A percentile compares a stretch with the other conserved stretches of the same genome.
phyloP scores from a whole-genome alignment of 2,113 vertebrate species.

The Ardeotis arabs region DNA sequence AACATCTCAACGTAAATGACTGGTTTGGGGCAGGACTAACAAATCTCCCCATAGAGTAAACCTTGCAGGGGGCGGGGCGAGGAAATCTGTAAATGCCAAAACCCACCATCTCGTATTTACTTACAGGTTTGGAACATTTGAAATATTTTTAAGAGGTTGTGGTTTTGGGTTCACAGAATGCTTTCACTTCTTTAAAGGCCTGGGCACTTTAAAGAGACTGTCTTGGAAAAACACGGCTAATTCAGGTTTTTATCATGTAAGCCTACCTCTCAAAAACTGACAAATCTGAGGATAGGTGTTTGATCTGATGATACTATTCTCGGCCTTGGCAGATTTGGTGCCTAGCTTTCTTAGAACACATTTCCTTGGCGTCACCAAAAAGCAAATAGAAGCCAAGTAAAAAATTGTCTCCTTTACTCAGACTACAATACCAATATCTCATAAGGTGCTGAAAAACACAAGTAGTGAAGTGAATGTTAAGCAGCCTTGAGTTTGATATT shows the following conservation, averaged over 20 bases:
- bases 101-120: not conserved
- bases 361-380: not conserved
- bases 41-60: not conserved
- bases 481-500: not conserved
- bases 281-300: not conserved
- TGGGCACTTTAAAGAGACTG: not conserved
- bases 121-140: not conserved
- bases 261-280: not conserved
- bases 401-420: not conserved
- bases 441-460: not conserved
- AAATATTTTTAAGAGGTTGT: not conserved
- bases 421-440: not conserved
- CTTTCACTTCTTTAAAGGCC: not conserved
- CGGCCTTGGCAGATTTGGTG: not conserved
- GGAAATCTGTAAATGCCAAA: not conserved
- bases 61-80: not conserved
- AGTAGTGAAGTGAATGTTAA: fast-evolving
- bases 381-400: not conserved
- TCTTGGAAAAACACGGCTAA: not conserved
- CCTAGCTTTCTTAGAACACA: not conserved
- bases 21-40: not conserved
- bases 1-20: not conserved
- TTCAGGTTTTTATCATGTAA: not conserved
- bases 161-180: not conserved
- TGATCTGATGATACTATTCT: not conserved